Base-by-base conservation (phyloP, 1,140 invertebrate species). In the Littorina saxatilis region DNA sequence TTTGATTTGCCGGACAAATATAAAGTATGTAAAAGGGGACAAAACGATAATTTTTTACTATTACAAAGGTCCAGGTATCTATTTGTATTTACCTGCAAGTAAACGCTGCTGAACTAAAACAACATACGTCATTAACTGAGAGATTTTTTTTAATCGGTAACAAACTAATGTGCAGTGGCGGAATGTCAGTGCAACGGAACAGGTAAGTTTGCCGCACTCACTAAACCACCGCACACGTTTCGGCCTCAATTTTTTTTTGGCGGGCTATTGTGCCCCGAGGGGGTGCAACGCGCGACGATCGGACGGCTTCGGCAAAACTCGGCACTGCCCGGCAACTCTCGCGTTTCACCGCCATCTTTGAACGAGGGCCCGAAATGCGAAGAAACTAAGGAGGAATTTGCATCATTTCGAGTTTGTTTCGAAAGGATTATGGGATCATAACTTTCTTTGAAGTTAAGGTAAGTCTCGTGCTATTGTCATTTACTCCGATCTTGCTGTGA, bases 281-380 rank as follows among this genome's bases (percentile, higher is more conserved):
- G 76, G 76, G 55, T 78, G 76, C 76, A 78, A 58, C 76, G 32
- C 39, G 76, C 37, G 55, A 39, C 76, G 76, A 72, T 52, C 81
- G 81, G 81, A 82, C 75, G 68, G 40, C 74, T 72, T 78, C 61
- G 75, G 81, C 27, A 47, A 47, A 37, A 7, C 63, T 82, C 81
- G 81, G 81, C 20, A 37, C 43, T 70, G 50, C 66, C 68, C 81
- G 81, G 74, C 63, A 77, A 70, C 35, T 55, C 66, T 82, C 81
- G 81, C 66, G 81, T 82, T 82, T 82, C 74, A 82, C 81, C 81
- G 81, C 81, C 81, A 82, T 82, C 81, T 82, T 82, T 82, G 81
- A 82, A 82, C 75, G 74, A 77, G 37, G 74, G 73, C 74, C 75
- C 81, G 75, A 82, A 77, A 63, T 70, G 55, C 63, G 40, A 66